Base-by-base conservation (phyloP, 1,140 invertebrate species). In the Goniozus legneri region DNA sequence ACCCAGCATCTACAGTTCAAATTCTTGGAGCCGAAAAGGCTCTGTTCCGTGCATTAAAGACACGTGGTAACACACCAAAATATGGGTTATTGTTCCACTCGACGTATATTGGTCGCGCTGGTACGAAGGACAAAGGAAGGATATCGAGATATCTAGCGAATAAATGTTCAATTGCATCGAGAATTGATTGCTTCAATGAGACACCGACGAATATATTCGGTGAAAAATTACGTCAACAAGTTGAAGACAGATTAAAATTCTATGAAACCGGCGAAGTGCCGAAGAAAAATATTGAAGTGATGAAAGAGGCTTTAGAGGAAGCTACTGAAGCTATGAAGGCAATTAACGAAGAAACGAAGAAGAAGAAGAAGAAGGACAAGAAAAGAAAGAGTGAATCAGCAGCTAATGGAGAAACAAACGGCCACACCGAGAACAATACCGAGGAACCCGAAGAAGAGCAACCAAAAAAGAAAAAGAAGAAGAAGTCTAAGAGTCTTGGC, bases 21-120 rank as follows among this genome's bases (percentile, higher is more conserved):
- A 98, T 99, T 65, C 79, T 99, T 16, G 97, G 97, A 34, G 97
- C 97, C 13, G 97, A 99, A 71, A 99, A 99, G 69, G 96, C 97
- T 1, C 78, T 99, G 0, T 99, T 99, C 77, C 83, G 95, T 64
- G 95, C 95, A 0, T 67, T 98, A 1, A 98, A 98, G 74, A 97
- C 91, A 0, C 79, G 82, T 54, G 91, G 92, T 14, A 98, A 98
- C 65, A 99, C 97, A 2, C 97, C 97, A 0, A 99, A 99, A 73
- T 99, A 99, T 75, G 97, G 97, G 37, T 77, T 99, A 1, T 82
- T 99, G 4, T 99, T 94, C 72, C 95, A 99, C 76, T 97, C 96
- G 0, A 91, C 90, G 2, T 98, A 97, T 68, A 99, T 99, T 69
- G 95, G 95, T 10, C 82, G 92, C 44, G 96, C 97, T 19, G 89